phyloP scores from a whole-genome alignment of 1,140 invertebrate genomes.

The Globodera rostochiensis region DNA sequence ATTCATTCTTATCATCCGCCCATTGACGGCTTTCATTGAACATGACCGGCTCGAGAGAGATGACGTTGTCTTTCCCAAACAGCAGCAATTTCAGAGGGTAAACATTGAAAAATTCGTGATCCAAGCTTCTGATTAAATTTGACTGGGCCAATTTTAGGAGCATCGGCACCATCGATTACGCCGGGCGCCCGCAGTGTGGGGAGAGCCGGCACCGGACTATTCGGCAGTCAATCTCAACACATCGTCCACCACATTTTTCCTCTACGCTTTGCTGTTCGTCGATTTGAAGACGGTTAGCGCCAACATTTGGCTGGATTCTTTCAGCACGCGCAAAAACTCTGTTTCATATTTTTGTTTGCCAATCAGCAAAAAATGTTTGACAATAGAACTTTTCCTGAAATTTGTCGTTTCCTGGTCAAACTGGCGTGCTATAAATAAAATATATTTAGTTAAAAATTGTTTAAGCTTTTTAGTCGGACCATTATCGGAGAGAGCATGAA shows the following conservation, averaged over 20 bases:
- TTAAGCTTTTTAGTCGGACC: constrained; percentile 47
- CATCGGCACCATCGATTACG: constrained; percentile 15
- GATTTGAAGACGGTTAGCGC: constrained; percentile 44
- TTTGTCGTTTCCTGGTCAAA: too few relatives aligned
- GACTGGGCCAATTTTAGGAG: neutral
- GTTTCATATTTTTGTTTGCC: too few relatives aligned
- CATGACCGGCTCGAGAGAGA: neutral
- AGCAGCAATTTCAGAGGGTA: neutral
- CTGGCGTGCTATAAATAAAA: too few relatives aligned
- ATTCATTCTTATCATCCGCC: too few relatives aligned
- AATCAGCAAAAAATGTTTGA: too few relatives aligned
- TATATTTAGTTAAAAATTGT: too few relatives aligned
- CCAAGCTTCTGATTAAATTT: too few relatives aligned
- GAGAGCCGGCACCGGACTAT: constrained; percentile 51
- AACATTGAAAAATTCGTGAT: too few relatives aligned
- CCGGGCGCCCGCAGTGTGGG: constrained; percentile 47
- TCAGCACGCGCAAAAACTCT: too few relatives aligned
- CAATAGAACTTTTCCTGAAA: too few relatives aligned
- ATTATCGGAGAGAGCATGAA: constrained; percentile 48
- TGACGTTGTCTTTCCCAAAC: neutral
- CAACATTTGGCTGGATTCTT: constrained; percentile 6
- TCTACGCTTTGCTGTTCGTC: constrained; percentile 51
- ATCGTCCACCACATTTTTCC: constrained; percentile 19
- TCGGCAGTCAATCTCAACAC: constrained; percentile 31
- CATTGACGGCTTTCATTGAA: neutral